Conservation (phyloP, 2,888 invertebrate species). For the Lasioglossum villosulum region DNA sequence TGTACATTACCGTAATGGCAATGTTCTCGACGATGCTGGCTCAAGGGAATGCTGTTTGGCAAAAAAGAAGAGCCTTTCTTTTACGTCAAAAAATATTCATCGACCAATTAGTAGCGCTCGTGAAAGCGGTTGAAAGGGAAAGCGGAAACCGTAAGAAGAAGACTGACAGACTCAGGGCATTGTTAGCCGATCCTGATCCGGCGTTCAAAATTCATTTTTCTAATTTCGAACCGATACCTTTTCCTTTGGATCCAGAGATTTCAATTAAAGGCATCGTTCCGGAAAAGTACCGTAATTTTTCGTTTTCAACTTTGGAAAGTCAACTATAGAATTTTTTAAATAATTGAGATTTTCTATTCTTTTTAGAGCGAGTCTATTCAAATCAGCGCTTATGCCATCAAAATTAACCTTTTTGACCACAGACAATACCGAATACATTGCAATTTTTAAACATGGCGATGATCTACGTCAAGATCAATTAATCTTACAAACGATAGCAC, state of each 20-base stretch:
- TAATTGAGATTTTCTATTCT: slow-evolving; percentile 24
- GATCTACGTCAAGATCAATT: slow-evolving; percentile 99
- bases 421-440: slow-evolving; percentile 93
- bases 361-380: slow-evolving; percentile 93
- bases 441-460: slow-evolving; percentile 99
- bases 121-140: slow-evolving; percentile 95
- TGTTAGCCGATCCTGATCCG: slow-evolving; percentile 92
- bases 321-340: slow-evolving; percentile 11
- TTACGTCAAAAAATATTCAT: slow-evolving; percentile 95
- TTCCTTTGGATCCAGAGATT: slow-evolving; percentile 97
- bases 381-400: slow-evolving; percentile 98
- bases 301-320: background rate
- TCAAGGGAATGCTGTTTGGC: slow-evolving; percentile 89
- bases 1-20: slow-evolving; percentile 96
- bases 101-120: slow-evolving; percentile 94
- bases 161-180: slow-evolving; percentile 93
- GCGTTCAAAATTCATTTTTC: slow-evolving; percentile 94
- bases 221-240: slow-evolving; percentile 95
- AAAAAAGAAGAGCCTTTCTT: slow-evolving; percentile 91
- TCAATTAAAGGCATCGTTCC: slow-evolving; percentile 95
- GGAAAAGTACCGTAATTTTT: slow-evolving; percentile 86
- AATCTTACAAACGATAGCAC: slow-evolving; percentile 98
- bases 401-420: slow-evolving; percentile 94
- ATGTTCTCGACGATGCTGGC: slow-evolving; percentile 91
- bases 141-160: slow-evolving; percentile 96